Evolutionary conservation across 2,113 vertebrate species (phyloP).

Genomic region (Mugil cephalus): DNA sequence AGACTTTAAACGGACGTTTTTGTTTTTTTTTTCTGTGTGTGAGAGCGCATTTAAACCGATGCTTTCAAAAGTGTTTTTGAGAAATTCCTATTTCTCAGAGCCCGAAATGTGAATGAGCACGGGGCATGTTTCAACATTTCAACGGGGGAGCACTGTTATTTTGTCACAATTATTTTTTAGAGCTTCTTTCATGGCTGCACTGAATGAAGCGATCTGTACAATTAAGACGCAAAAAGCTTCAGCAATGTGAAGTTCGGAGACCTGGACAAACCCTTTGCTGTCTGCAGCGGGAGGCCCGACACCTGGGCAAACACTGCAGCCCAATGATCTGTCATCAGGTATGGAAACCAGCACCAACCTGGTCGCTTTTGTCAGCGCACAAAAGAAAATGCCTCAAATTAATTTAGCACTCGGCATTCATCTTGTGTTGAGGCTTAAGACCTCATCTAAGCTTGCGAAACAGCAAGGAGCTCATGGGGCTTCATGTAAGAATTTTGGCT

Average conservation of each 20-base stretch:
- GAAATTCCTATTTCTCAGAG: conserved; percentile 41
- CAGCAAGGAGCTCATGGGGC: conserved; percentile 77
- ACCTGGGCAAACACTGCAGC: conserved; percentile 89
- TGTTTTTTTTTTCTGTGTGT: conserved; percentile 45
- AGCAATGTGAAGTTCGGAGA: conserved; percentile 74
- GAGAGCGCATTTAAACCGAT: conserved; percentile 46
- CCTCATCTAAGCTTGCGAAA: conserved; percentile 82
- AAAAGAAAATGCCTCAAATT: conserved; percentile 87
- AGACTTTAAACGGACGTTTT: conserved; percentile 43
- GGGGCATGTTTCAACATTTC: conserved; percentile 73
- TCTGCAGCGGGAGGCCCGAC: conserved; percentile 84
- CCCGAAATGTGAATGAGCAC: conserved; percentile 51
- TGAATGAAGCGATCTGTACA: conserved; percentile 79
- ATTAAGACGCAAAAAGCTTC: conserved; percentile 77
- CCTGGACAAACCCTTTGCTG: conserved; percentile 82
- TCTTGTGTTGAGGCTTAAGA: conserved; percentile 80
- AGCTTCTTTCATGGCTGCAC: conserved; percentile 69
- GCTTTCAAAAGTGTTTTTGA: conserved; percentile 52
- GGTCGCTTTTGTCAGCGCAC: conserved; percentile 83
- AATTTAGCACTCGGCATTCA: conserved; percentile 86
- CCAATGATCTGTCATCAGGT: conserved; percentile 88
- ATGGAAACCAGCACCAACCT: conserved; percentile 86
- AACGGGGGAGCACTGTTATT: conserved; percentile 52
- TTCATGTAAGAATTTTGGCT: conserved; percentile 83
- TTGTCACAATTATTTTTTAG: conserved; percentile 77